Conservation (phyloP, 2,888 invertebrate species). For the Gibbula magus region DNA sequence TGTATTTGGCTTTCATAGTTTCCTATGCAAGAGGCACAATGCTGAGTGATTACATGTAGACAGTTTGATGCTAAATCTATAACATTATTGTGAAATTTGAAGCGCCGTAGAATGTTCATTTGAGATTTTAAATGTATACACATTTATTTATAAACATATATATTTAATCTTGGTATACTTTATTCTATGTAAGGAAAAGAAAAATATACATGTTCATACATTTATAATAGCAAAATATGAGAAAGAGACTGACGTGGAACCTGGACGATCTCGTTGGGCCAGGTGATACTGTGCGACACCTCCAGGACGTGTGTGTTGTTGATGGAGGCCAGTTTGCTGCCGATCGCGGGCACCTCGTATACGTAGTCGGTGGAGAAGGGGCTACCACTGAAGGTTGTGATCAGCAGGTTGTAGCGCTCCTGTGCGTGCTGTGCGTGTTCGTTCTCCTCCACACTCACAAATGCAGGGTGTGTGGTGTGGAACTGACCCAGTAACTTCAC, state of each 20-base stretch:
- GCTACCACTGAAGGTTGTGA: slow-evolving; percentile 30
- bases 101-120: too few species aligned
- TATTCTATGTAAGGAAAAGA: too few species aligned
- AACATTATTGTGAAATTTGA: too few species aligned
- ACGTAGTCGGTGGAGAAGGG: slow-evolving; percentile 29
- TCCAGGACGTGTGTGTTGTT: slow-evolving; percentile 4
- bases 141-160: too few species aligned
- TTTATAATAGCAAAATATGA: too few species aligned
- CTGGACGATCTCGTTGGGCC: slow-evolving; percentile 36
- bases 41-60: too few species aligned
- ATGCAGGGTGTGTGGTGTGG: slow-evolving; percentile 39
- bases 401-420: slow-evolving; percentile 26
- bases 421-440: not conserved
- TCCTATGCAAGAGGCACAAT: too few species aligned
- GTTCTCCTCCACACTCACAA: slow-evolving; percentile 36
- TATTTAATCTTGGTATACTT: too few species aligned
- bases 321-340: not conserved
- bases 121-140: too few species aligned
- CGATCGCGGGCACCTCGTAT: slow-evolving; percentile 31
- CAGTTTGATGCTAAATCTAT: too few species aligned
- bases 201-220: too few species aligned
- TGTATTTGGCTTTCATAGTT: too few species aligned
- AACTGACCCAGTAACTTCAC: slow-evolving; percentile 34
- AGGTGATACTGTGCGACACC: slow-evolving; percentile 25
- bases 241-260: slow-evolving; percentile 27